phyloP scores from a whole-genome alignment of 2,888 invertebrate species.

The Phytoseiulus persimilis region DNA sequence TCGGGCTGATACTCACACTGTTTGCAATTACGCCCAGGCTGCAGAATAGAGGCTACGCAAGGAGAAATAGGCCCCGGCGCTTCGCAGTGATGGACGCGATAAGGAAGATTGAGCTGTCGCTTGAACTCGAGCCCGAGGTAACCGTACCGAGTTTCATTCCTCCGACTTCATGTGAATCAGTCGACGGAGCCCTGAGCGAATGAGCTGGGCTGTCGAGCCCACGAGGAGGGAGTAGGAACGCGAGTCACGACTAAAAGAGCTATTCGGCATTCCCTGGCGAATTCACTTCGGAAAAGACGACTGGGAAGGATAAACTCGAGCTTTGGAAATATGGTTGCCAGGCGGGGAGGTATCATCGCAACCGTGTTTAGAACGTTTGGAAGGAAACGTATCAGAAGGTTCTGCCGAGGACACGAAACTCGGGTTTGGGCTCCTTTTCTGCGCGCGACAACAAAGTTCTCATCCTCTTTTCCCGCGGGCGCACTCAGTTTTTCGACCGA shows the following conservation, averaged over 20 bases:
- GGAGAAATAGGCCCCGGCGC: not conserved
- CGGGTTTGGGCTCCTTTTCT: not conserved
- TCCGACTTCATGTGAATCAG: not conserved
- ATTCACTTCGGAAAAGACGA: not conserved
- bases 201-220: not conserved
- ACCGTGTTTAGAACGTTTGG: no score
- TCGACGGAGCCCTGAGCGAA: not conserved
- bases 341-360: not conserved
- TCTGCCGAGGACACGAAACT: not conserved
- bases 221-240: not conserved
- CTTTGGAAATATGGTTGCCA: not conserved
- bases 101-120: not conserved
- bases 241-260: not conserved
- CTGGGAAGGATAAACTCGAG: not conserved
- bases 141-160: not conserved
- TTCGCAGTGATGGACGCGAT: not conserved
- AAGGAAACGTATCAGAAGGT: not conserved
- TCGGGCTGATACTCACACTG: not conserved
- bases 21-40: not conserved
- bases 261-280: not conserved
- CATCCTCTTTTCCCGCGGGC: not conserved
- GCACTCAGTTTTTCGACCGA: not conserved
- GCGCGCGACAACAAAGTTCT: not conserved
- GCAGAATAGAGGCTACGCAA: not conserved
- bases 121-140: not conserved